These are phyloP conservation scores for Blomia tropicalis DNA, from an alignment of 2,888 invertebrate species.

Conservation along the genomic window DNA sequence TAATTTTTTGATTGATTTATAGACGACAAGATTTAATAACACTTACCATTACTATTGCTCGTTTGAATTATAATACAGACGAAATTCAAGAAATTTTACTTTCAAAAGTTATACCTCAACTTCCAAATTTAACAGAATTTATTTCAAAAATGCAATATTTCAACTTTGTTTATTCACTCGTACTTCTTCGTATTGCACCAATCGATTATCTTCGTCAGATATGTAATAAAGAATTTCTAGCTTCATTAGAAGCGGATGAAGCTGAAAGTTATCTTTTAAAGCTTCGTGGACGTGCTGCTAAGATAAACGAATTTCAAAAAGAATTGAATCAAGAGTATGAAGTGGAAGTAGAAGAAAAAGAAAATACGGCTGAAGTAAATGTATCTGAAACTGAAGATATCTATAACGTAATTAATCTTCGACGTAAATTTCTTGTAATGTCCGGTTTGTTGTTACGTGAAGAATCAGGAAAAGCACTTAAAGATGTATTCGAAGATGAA, in stretches of 20 bases:
- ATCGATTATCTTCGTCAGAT: slow-evolving; percentile 6
- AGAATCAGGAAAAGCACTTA: neutral
- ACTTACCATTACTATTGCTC: slow-evolving; percentile 14
- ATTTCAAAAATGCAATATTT: slow-evolving; percentile 11
- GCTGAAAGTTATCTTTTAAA: neutral
- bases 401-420: slow-evolving; percentile 1
- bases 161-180: slow-evolving; percentile 22
- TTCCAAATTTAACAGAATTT: neutral
- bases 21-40: slow-evolving; percentile 20
- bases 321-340: neutral
- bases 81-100: slow-evolving; percentile 5
- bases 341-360: neutral
- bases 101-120: slow-evolving; percentile 9
- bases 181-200: slow-evolving; percentile 11
- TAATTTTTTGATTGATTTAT: neutral
- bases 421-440: neutral
- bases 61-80: slow-evolving; percentile 1
- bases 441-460: neutral
- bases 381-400: neutral
- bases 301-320: neutral
- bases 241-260: neutral
- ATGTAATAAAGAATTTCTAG: slow-evolving; percentile 2
- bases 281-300: neutral
- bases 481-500: slow-evolving; percentile 4
- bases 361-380: neutral